Base-by-base conservation (phyloP, 2,888 invertebrate genomes). In the Panzeria rudis region DNA sequence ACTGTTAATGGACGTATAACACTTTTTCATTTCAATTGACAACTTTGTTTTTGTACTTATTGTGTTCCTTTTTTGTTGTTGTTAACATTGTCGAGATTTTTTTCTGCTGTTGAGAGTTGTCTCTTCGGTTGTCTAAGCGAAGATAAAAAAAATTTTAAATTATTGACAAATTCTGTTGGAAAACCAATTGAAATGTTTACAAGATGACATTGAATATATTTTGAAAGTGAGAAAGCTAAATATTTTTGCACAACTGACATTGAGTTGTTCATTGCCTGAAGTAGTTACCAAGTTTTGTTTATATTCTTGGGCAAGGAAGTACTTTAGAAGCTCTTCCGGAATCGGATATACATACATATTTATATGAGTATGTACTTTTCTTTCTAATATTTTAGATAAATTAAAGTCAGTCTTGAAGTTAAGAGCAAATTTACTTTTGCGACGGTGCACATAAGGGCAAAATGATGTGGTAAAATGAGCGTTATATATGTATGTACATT, bases 1-100 rank as follows among this genome's bases (percentile, higher is more conserved):
- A 47, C 62, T 82, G 54, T 64, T 35, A 82, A 76, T 69, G 62
- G 75, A 76, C 75, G 75, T 76, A 66, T 62, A 76, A 82, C 71
- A 76, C 44, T 25, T 69, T 76, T 75, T 82, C 69, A 62, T 62
- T 47, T 76, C 69, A 76, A 64, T 62, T 82, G 76, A 69, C 75
- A 76, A 71, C 47, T 71, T 69, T 71, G 62, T 62, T 62, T 6
- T 69, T 75, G 54, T 64, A 13, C 47, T 69, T 35, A 15, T 61
- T 69, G 69, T 38, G 13, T 79, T 72, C 3, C 23, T 41, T 9
- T 44, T 41, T 56, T 68, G 25, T 50, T 41, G 17, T 59, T 66
- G 56, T 73, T 41, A n/a, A 66, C 66, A 66, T 11, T 66, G 52
- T 81, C 25, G 3, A 23, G 35, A 38, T 23, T 54, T 76, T 76